Percentiles rank a stretch among this genome's conserved stretches.
phyloP scores from a whole-genome alignment of 2,113 vertebrate genomes.

The Carassius carassius region DNA sequence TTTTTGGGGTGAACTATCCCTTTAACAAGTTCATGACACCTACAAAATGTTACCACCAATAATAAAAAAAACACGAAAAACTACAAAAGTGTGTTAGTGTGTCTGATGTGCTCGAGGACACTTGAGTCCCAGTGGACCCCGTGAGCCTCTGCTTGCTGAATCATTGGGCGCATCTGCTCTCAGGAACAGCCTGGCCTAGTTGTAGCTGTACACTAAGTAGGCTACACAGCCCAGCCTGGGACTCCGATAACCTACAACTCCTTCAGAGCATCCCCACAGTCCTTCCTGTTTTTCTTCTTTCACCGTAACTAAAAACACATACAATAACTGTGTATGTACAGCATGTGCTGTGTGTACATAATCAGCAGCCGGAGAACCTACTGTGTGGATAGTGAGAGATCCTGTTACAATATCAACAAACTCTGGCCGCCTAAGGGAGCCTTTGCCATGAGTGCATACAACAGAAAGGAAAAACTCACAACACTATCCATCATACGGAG shows the following conservation, averaged over 20 bases:
- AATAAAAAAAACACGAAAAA: not conserved
- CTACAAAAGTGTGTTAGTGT: constrained; percentile 4
- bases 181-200: constrained; percentile 72
- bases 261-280: constrained; percentile 23
- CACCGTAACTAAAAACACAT: constrained; percentile 2
- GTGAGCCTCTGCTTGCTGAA: constrained; percentile 63
- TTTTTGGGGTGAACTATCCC: too few relatives aligned
- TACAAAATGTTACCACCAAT: constrained; percentile 13
- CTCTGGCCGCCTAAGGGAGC: constrained; percentile 42
- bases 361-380: constrained; percentile 31
- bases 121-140: constrained; percentile 56
- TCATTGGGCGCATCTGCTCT: constrained; percentile 66
- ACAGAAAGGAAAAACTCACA: constrained; percentile 18
- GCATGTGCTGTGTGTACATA: constrained; percentile 5
- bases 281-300: not conserved
- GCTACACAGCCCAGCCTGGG: constrained; percentile 55
- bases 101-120: constrained; percentile 54
- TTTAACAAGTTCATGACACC: constrained; percentile 16
- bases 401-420: constrained; percentile 34
- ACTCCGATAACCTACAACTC: constrained; percentile 42
- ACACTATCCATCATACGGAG: constrained; percentile 13
- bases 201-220: constrained; percentile 61
- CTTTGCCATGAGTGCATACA: constrained; percentile 53
- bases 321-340: constrained; percentile 28
- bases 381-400: constrained; percentile 36